Percentiles rank a stretch among this genome's conserved stretches.
These are phyloP conservation scores for Grantiella picta DNA, from an alignment of 2,113 vertebrate genomes.

Conservation along the genomic window DNA sequence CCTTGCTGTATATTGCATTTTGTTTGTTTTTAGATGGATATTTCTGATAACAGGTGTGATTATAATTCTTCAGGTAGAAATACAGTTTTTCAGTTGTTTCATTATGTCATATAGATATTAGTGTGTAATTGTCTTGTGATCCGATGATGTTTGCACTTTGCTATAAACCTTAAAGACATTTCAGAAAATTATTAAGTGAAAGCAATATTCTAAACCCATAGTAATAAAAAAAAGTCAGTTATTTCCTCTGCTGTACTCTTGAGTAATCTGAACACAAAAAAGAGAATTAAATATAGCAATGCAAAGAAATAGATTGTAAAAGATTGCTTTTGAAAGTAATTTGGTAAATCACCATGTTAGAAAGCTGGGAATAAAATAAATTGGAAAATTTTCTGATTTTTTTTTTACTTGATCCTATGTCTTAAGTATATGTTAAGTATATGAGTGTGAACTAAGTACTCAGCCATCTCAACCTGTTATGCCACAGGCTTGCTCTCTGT, in stretches of 20 bases:
- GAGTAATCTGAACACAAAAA: neutral
- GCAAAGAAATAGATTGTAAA: neutral
- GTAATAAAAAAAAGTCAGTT: neutral
- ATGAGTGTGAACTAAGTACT: neutral
- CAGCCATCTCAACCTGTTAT: neutral
- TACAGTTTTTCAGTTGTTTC: neutral
- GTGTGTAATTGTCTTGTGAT: neutral
- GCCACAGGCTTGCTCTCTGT: neutral
- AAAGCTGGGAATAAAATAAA: neutral
- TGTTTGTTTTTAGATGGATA: neutral
- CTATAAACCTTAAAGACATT: neutral
- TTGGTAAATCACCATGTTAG: neutral
- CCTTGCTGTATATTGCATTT: neutral
- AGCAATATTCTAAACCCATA: neutral
- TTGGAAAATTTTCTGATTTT: neutral
- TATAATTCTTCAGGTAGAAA: neutral
- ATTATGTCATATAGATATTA: neutral
- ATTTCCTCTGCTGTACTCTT: neutral
- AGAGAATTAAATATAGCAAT: neutral
- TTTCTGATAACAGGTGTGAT: neutral
- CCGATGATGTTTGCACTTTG: neutral
- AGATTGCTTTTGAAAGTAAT: neutral
- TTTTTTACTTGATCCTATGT: neutral
- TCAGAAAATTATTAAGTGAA: neutral
- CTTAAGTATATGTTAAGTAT: neutral